Conservation (phyloP, 1,140 invertebrate genomes). For the Calephelis virginiensis region DNA sequence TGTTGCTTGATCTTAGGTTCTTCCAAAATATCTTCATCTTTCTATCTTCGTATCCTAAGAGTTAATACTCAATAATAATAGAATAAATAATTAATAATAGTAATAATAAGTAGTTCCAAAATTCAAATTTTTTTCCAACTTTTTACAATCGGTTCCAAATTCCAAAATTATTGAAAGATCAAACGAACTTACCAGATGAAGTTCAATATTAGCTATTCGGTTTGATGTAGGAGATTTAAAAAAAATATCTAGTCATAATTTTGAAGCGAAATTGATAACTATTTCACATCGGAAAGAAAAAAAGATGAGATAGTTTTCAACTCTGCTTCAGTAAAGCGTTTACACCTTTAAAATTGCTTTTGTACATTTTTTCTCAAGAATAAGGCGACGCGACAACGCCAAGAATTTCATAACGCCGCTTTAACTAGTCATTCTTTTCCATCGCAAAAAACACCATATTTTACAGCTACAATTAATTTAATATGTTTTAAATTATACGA, state of each 20-base stretch:
- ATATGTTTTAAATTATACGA: not conserved
- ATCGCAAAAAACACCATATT: slow-evolving; percentile 7
- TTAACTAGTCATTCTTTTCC: slow-evolving; percentile 9
- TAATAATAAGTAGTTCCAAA: no score
- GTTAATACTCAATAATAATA: no score
- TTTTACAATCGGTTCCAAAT: no score
- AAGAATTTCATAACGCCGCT: slow-evolving; percentile 35
- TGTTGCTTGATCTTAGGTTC: no score
- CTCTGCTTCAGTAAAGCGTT: slow-evolving; percentile 16
- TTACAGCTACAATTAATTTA: not conserved
- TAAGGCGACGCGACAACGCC: slow-evolving; percentile 23
- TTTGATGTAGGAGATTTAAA: no score
- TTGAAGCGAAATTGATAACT: slow-evolving; percentile 41
- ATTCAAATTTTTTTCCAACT: no score
- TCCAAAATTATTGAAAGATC: no score
- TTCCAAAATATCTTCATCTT: no score
- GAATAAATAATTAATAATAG: no score
- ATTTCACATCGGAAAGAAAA: slow-evolving; percentile 32
- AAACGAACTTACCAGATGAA: no score
- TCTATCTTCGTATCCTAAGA: no score
- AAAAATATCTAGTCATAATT: not conserved
- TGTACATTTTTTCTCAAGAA: slow-evolving; percentile 26
- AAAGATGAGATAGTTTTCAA: not conserved
- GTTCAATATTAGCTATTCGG: no score
- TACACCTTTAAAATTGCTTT: slow-evolving; percentile 25